Evolutionary conservation across 1,140 invertebrate genomes (phyloP).

Genomic region (Solen grandis): DNA sequence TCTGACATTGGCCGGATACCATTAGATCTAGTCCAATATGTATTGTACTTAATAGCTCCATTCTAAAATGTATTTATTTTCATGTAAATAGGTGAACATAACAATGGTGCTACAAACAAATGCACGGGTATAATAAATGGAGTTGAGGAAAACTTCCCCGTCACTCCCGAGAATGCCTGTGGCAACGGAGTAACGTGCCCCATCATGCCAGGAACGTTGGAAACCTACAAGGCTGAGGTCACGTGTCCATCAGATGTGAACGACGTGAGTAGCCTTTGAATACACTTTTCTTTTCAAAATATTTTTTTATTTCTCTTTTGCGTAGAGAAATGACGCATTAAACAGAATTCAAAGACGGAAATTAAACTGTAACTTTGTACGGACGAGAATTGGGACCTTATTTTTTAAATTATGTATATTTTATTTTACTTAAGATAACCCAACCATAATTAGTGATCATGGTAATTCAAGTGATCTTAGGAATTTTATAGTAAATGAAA

Average conservation of each 20-base stretch:
- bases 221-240: not conserved
- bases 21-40: no score
- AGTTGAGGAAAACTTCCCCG: not conserved
- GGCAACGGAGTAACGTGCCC: slow-evolving; percentile 2
- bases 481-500: no score
- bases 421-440: not conserved
- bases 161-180: not conserved
- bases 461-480: not conserved
- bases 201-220: not conserved
- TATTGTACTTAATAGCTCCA: no score
- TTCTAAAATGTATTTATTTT: no score
- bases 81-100: slow-evolving; percentile 3
- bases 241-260: not conserved
- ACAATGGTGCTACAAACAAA: not conserved
- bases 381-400: not conserved
- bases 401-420: not conserved
- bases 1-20: no score
- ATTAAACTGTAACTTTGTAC: not conserved
- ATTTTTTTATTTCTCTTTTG: not conserved
- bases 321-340: not conserved
- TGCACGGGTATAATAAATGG: not conserved
- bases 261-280: not conserved
- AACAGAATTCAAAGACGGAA: not conserved
- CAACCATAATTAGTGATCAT: not conserved
- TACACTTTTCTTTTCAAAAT: not conserved